Conservation (phyloP, 2,797 vertebrate species). For the Notoglanidium macrostoma region DNA sequence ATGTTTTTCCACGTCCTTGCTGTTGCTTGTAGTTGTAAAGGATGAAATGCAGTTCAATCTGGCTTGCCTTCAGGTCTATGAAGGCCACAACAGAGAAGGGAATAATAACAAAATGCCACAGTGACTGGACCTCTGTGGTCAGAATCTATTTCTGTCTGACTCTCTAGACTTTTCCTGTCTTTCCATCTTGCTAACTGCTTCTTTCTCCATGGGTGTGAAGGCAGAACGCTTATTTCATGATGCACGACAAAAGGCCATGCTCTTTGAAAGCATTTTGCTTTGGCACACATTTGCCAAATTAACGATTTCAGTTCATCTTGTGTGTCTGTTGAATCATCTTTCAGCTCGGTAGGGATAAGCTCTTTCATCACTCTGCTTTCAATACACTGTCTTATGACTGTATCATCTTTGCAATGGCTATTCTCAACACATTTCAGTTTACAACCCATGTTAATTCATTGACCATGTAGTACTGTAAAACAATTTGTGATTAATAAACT, state of each 20-base stretch:
- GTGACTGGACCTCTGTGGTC: background rate
- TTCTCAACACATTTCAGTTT: background rate
- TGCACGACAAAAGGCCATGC: conserved; percentile 22
- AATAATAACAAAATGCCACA: background rate
- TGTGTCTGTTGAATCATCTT: background rate
- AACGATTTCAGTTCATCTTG: conserved; percentile 3
- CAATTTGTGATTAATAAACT: background rate
- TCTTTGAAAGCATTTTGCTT: conserved; percentile 32
- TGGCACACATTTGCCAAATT: conserved; percentile 24
- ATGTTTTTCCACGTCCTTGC: background rate
- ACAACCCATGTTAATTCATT: background rate
- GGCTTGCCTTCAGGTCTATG: background rate
- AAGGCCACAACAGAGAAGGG: background rate
- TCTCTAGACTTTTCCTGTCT: background rate
- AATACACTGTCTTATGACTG: background rate
- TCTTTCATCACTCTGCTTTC: background rate
- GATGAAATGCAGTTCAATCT: background rate
- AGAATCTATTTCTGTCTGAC: background rate
- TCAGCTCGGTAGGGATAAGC: background rate
- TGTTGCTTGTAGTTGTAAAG: background rate
- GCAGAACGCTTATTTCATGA: background rate
- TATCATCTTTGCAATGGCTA: background rate
- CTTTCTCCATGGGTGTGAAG: background rate
- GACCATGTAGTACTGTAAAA: too few species aligned
- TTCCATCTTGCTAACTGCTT: background rate